A percentile compares a stretch with the other conserved stretches of the same genome.
Evolutionary conservation across 2,113 vertebrate species (phyloP).

Genomic region (Axis porcinus): DNA sequence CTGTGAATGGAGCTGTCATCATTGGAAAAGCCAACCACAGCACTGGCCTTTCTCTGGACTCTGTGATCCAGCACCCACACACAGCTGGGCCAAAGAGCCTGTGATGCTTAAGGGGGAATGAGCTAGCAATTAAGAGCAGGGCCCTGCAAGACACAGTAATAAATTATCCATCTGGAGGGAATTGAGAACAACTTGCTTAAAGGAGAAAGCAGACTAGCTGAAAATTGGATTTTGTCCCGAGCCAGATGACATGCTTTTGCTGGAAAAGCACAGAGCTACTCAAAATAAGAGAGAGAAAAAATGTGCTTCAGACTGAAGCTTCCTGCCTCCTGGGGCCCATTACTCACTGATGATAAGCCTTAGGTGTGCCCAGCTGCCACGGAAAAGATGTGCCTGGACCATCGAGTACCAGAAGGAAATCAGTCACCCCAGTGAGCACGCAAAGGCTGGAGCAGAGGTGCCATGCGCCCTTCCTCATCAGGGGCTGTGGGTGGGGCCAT

Average conservation of each 20-base stretch:
- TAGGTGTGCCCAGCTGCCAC: rapidly evolving
- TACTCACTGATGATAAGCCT: rapidly evolving
- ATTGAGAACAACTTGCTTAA: background rate
- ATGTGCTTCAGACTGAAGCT: background rate
- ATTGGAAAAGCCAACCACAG: background rate
- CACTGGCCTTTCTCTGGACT: background rate
- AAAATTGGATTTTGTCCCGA: background rate
- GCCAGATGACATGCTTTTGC: background rate
- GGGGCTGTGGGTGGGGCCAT: background rate
- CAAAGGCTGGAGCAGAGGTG: background rate
- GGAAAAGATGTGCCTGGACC: too few species aligned
- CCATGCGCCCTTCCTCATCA: rapidly evolving
- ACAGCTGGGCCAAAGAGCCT: conserved; percentile 39
- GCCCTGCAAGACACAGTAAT: background rate
- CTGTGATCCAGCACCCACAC: background rate
- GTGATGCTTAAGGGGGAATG: background rate
- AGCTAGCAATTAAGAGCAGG: conserved; percentile 15
- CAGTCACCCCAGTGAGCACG: background rate
- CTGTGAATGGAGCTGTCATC: background rate
- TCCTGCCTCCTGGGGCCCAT: background rate
- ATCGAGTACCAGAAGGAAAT: background rate
- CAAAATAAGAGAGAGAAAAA: background rate
- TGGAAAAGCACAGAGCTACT: background rate
- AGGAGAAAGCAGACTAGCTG: background rate
- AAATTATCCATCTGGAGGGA: conserved; percentile 45